Base-by-base conservation (phyloP, 2,797 vertebrate species). In the Echeneis naucrates region DNA sequence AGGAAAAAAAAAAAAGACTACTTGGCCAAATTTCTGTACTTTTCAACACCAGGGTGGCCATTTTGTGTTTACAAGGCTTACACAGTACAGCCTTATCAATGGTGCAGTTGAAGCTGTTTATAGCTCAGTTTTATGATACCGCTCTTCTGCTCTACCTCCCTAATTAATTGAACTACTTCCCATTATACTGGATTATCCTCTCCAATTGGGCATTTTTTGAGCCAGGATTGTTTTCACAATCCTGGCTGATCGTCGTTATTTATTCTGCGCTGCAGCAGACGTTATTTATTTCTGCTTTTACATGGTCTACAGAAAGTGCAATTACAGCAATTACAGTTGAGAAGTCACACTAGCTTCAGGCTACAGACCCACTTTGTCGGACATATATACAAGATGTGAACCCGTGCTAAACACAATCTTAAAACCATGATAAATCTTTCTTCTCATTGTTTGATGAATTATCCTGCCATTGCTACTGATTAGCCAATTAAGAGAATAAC, bases 121-220 rank as follows among this genome's bases (percentile, higher is more conserved):
- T 78, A 64, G 66, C 86, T 53, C 11, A 27, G 67, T 86, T 92
- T 92, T 88, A 90, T 86, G 77, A 75, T 74, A 59, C 84, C 80
- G 72, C 73, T 84, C 76, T 71, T 81, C 83, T 84, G 71, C 76
- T 82, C 67, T 80, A 67, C 84, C 72, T 87, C 62, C 33, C 56
- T 87, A 85, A 90, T 92, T 89, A 87, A 91, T 88, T 82, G 78
- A 87, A 88, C 85, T 77, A 87, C 82, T 92, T 89, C 87, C 84
- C 85, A 87, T 91, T 83, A 82, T 75, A 72, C 71, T 68, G 60
- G 72, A 88, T 89, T 87, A 85, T 84, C 66, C 56, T 78, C 79
- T 84, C 76, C 84, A 85, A 80, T 78, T 84, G 78, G 67, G 68
- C 45, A 53, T 81, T 88, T 87, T 88, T 82, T 4, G 10, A 66